A percentile compares a stretch with the other conserved stretches of the same genome.
These are phyloP conservation scores for Petrocephalus schoutedeni DNA, from an alignment of 2,797 vertebrate species.

Conservation along the genomic window DNA sequence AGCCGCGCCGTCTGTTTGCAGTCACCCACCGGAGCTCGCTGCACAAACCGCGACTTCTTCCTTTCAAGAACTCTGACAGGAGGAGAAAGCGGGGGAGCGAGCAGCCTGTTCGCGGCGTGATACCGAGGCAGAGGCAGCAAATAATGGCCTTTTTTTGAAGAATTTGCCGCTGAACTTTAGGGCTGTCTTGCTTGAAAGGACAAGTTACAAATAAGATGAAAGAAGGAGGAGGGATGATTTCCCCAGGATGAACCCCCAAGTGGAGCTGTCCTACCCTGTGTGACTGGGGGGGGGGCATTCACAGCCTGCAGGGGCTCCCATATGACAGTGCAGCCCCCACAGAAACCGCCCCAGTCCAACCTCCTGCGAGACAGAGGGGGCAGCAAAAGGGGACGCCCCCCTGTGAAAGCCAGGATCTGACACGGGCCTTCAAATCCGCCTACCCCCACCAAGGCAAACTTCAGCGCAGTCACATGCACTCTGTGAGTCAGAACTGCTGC, in stretches of 20 bases:
- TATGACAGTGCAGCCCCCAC: slow-evolving; percentile 15
- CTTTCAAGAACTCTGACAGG: slow-evolving; percentile 53
- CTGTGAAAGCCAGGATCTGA: background rate
- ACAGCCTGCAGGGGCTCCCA: slow-evolving; percentile 3
- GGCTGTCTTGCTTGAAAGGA: slow-evolving; percentile 69
- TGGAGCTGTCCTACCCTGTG: slow-evolving; percentile 51
- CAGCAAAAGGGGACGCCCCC: background rate
- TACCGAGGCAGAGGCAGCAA: slow-evolving; percentile 63
- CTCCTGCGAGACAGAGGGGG: background rate
- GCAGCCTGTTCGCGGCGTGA: slow-evolving; percentile 56
- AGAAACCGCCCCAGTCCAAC: background rate
- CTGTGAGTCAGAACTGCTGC: background rate
- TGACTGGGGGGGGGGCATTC: slow-evolving; percentile 27
- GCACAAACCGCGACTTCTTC: slow-evolving; percentile 51
- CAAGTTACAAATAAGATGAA: slow-evolving; percentile 63
- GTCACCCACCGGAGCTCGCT: slow-evolving; percentile 54
- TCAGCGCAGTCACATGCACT: background rate
- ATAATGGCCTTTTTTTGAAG: slow-evolving; percentile 70
- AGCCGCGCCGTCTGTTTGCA: slow-evolving; percentile 55
- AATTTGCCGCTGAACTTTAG: slow-evolving; percentile 70
- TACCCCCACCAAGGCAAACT: background rate
- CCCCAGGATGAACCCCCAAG: slow-evolving; percentile 56
- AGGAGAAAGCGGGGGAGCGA: slow-evolving; percentile 45
- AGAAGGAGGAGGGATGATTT: slow-evolving; percentile 58
- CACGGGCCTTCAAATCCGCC: background rate